Evolutionary conservation across 2,113 vertebrate genomes (phyloP).

Genomic region (Numenius arquata): DNA sequence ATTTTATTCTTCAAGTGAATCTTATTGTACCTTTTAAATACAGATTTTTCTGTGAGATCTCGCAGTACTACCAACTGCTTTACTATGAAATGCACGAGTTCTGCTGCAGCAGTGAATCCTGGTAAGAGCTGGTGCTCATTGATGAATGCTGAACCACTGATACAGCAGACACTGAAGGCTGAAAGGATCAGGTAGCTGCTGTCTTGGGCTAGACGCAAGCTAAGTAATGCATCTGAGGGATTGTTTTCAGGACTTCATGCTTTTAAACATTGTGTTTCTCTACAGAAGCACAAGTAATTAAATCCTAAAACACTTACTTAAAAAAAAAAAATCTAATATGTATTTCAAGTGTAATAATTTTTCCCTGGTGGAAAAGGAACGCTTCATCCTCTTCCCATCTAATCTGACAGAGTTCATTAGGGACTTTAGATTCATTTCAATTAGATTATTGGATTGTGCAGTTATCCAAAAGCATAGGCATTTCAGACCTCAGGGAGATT

Average conservation of each 20-base stretch:
- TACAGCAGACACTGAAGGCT: neutral
- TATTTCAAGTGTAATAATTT: conserved; percentile 25
- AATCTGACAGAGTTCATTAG: conserved; percentile 50
- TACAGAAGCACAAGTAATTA: conserved; percentile 23
- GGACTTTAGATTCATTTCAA: conserved; percentile 18
- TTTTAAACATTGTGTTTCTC: conserved; percentile 26
- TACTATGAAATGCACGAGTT: neutral
- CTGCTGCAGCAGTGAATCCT: neutral
- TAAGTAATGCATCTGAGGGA: conserved; percentile 14
- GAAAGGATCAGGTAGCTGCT: conserved; percentile 28
- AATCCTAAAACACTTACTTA: conserved; percentile 42
- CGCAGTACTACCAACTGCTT: neutral
- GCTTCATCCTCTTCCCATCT: conserved; percentile 31
- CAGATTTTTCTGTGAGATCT: neutral
- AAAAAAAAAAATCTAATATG: neutral
- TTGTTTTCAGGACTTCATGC: conserved; percentile 8
- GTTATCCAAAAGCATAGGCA: neutral
- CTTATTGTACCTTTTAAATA: neutral
- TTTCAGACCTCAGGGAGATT: neutral
- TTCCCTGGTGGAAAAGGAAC: conserved; percentile 43
- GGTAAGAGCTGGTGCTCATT: neutral
- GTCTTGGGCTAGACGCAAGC: conserved; percentile 4
- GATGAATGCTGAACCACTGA: neutral
- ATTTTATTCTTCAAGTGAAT: neutral
- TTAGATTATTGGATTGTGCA: conserved; percentile 5